Conservation (phyloP, 2,113 vertebrate genomes). For the Tiliqua scincoides region DNA sequence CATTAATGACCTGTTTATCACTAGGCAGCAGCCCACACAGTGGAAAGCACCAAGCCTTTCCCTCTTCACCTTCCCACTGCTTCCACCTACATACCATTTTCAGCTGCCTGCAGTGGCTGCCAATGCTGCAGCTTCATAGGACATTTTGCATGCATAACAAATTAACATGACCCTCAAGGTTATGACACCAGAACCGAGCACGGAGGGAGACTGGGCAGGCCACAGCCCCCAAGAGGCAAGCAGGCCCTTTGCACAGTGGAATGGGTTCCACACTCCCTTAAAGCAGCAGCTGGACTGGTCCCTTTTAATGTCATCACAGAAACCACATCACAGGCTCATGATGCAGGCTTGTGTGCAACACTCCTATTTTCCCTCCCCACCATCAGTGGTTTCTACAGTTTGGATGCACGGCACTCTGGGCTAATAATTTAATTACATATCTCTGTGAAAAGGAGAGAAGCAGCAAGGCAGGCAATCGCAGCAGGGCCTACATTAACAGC, state of each 20-base stretch:
- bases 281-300: background rate
- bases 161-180: background rate
- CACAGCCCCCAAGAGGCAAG: background rate
- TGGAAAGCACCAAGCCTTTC: background rate
- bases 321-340: slow-evolving; percentile 14
- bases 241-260: background rate
- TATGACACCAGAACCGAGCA: background rate
- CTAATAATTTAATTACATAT: slow-evolving; percentile 73
- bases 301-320: background rate
- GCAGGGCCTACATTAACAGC: slow-evolving; percentile 67
- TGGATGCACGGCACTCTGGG: slow-evolving; percentile 27
- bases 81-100: background rate
- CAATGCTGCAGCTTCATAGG: background rate
- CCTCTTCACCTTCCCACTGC: background rate
- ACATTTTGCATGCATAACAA: background rate
- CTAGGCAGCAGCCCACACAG: background rate
- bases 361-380: slow-evolving; percentile 5
- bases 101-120: background rate
- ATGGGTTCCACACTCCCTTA: background rate
- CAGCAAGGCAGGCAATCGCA: slow-evolving; percentile 66
- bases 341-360: background rate
- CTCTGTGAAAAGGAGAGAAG: slow-evolving; percentile 61
- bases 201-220: background rate
- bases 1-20: background rate
- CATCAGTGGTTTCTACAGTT: slow-evolving; percentile 34